Percentiles rank a stretch among this genome's conserved stretches.
Conservation (phyloP, 2,797 vertebrate species). For the Tachyglossus aculeatus region DNA sequence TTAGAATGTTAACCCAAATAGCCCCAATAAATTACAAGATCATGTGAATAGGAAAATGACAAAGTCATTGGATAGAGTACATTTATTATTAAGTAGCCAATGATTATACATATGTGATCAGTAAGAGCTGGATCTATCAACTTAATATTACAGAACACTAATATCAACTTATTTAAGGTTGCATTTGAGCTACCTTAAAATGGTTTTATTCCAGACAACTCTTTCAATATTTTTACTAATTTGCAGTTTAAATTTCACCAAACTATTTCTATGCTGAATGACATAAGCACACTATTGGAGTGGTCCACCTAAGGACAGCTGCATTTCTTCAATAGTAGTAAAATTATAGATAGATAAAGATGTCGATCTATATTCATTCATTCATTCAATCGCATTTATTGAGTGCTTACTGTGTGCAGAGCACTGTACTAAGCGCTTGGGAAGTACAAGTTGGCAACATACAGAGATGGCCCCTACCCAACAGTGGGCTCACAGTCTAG, state of each 20-base stretch:
- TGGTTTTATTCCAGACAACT: slow-evolving; percentile 42
- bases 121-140: slow-evolving; percentile 37
- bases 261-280: slow-evolving; percentile 20
- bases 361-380: too few species aligned
- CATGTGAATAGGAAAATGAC: neutral
- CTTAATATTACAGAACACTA: slow-evolving; percentile 41
- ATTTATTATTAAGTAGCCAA: slow-evolving; percentile 11
- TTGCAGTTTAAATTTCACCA: slow-evolving; percentile 45
- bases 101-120: slow-evolving; percentile 9
- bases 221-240: slow-evolving; percentile 35
- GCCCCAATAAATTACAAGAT: neutral
- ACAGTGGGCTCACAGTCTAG: too few species aligned
- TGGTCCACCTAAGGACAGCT: too few species aligned
- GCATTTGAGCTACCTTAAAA: too few species aligned
- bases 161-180: slow-evolving; percentile 48
- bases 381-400: too few species aligned
- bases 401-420: too few species aligned
- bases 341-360: too few species aligned
- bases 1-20: neutral
- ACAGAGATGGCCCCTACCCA: too few species aligned
- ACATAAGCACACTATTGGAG: slow-evolving; percentile 46
- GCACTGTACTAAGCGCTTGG: too few species aligned
- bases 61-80: slow-evolving; percentile 3
- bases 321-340: slow-evolving; percentile 42
- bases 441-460: too few species aligned